These are phyloP conservation scores for Cassiopea xamachana DNA, from an alignment of 30 jellyfish, hydroid and myxozoan species.

Conservation along the genomic window DNA sequence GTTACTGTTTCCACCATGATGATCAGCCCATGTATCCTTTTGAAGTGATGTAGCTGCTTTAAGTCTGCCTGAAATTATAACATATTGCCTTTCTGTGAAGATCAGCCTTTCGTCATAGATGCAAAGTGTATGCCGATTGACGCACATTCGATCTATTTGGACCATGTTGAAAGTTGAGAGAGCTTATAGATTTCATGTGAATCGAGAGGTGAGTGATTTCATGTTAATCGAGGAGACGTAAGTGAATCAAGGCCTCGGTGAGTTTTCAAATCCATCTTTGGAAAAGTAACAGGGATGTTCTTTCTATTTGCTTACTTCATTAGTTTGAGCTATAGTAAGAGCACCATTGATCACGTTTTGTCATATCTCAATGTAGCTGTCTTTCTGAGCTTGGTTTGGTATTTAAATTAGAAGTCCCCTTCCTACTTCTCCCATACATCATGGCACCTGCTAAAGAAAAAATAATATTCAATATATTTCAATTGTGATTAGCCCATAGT, in stretches of 20 bases:
- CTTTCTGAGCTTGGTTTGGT: too few species aligned
- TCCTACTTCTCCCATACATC: too few species aligned
- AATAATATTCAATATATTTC: too few species aligned
- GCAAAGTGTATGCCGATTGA: constrained; percentile 71
- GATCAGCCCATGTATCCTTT: neutral
- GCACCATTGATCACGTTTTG: too few species aligned
- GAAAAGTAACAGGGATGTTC: neutral
- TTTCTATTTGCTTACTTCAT: neutral
- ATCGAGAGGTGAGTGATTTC: constrained; percentile 36
- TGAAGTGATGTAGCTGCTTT: neutral
- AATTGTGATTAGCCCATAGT: too few species aligned
- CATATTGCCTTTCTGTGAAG: neutral
- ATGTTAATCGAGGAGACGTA: neutral
- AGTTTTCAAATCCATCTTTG: neutral
- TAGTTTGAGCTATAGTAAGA: neutral
- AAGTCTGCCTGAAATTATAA: neutral
- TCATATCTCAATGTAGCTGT: too few species aligned
- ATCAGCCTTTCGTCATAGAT: constrained; percentile 31
- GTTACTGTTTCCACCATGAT: too few species aligned
- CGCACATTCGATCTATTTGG: constrained; percentile 79
- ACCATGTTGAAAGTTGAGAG: constrained; percentile 71
- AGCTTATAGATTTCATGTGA: constrained; percentile 42
- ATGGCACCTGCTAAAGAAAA: too few species aligned
- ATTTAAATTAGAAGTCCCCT: too few species aligned
- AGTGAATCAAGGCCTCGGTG: neutral